These are phyloP conservation scores for Eulimnadia texana DNA, from an alignment of 1,140 invertebrate species.

Conservation along the genomic window DNA sequence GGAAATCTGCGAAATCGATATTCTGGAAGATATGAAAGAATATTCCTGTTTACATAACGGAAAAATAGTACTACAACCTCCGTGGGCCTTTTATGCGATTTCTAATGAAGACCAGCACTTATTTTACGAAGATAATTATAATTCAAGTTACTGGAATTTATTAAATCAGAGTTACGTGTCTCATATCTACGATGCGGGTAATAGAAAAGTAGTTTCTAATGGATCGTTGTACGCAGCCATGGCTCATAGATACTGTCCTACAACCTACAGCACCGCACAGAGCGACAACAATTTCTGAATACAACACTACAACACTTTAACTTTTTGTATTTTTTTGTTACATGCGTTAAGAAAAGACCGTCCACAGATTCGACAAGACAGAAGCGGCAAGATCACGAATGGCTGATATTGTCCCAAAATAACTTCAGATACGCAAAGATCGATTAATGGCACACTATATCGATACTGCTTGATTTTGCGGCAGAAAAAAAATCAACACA, in stretches of 20 bases:
- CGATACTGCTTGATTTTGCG: too few relatives aligned
- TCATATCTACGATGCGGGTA: slow-evolving; percentile 4
- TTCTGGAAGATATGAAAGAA: background rate
- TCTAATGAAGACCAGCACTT: background rate
- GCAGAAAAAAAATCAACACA: too few relatives aligned
- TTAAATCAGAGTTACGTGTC: slow-evolving; percentile 1
- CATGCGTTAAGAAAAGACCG: too few relatives aligned
- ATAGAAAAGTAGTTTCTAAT: background rate
- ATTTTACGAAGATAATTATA: background rate
- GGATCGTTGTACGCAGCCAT: background rate
- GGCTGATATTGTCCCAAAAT: too few relatives aligned
- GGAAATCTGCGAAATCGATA: background rate
- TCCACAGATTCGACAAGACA: too few relatives aligned
- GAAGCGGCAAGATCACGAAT: too few relatives aligned
- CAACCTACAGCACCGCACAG: too few relatives aligned
- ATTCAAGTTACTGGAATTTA: background rate
- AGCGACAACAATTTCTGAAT: too few relatives aligned
- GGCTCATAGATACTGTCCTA: background rate
- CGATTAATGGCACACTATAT: too few relatives aligned
- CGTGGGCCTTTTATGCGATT: background rate
- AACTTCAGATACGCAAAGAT: too few relatives aligned
- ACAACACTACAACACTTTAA: too few relatives aligned
- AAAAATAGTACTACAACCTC: background rate
- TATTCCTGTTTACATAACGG: background rate
- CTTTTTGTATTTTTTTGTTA: too few relatives aligned